Conservation (phyloP, 2,797 vertebrate species). For the Garrulus glandarius region DNA sequence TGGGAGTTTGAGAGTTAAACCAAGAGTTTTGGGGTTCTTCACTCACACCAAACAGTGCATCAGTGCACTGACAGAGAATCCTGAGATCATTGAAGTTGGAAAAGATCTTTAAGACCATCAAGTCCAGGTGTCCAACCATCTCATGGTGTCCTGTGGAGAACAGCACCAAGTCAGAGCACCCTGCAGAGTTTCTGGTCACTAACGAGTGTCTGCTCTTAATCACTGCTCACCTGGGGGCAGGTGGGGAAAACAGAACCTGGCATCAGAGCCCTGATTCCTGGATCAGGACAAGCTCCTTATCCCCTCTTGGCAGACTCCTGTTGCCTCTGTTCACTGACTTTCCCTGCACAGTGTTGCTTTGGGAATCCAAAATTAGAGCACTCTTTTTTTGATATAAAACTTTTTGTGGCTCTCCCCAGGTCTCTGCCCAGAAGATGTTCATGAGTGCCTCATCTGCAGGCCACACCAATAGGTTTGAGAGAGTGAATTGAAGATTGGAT, state of each 20-base stretch:
- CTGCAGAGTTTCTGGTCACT: not conserved
- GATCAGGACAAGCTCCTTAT: not conserved
- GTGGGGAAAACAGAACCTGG: fast-evolving
- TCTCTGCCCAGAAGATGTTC: not conserved
- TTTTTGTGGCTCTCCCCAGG: not conserved
- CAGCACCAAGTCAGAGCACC: not conserved
- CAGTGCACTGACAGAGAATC: not conserved
- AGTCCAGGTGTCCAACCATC: not conserved
- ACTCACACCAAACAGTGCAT: not conserved
- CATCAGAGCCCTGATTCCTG: not conserved
- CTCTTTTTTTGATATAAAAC: not conserved
- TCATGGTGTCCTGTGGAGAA: fast-evolving
- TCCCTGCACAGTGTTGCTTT: not conserved
- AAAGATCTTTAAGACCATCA: not conserved
- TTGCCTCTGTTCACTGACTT: not conserved
- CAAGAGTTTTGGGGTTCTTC: not conserved
- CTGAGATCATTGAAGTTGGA: fast-evolving
- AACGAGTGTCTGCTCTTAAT: not conserved
- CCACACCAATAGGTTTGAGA: not conserved
- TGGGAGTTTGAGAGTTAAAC: not conserved
- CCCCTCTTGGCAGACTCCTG: not conserved
- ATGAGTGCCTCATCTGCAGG: not conserved
- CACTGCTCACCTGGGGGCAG: not conserved
- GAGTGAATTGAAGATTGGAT: not conserved
- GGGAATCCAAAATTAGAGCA: not conserved